Base-by-base conservation (phyloP, 2,888 invertebrate genomes). In the Ramazzottius varieornatus region DNA sequence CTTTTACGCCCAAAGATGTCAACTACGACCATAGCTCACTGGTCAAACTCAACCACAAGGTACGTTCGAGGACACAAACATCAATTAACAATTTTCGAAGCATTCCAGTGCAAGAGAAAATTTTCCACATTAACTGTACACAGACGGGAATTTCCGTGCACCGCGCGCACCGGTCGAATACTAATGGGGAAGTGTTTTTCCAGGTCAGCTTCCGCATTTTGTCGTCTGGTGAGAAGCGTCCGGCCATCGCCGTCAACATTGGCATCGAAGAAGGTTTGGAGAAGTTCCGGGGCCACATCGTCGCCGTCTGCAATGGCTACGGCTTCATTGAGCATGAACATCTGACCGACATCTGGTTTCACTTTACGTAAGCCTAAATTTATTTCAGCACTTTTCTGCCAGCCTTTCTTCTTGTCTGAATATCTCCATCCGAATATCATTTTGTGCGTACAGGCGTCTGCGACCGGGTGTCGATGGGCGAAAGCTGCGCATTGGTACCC, bases 261-360 rank as follows among this genome's bases (percentile, higher is more conserved):
- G 54, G 54, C 54, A 54, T 54, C 29, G 54, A 54, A 29, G 54
- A 54, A 29, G 54, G 54, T 54, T 24, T 54, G 54, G 54, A 54
- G 54, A 54, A 54, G 54, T 54, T 54, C 29, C 54, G 54, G 16
- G 54, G 54, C 4, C 54, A 54, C 29, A 54, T 54, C 29, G 54
- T 54, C 4, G 54, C 54, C 54, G 54, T 54, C n/a, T 54, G 54
- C 54, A 54, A 54, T 24, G 54, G 54, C 8, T 54, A 54, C 29
- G 54, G 54, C 8, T 54, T 54, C 54, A 54, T 54, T 54, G 54
- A 54, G 54, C 54, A 54, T 29, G 54, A 54, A 29, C 54, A 54
- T 29, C 29, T 54, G 20, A 54, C 54, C 29, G 54, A 54, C 24
- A 54, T 54, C 29, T 54, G 54, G 54, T 54, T 54, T 54, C 54